Base-by-base conservation (phyloP, 2,888 invertebrate species). In the Venusia cambrica region DNA sequence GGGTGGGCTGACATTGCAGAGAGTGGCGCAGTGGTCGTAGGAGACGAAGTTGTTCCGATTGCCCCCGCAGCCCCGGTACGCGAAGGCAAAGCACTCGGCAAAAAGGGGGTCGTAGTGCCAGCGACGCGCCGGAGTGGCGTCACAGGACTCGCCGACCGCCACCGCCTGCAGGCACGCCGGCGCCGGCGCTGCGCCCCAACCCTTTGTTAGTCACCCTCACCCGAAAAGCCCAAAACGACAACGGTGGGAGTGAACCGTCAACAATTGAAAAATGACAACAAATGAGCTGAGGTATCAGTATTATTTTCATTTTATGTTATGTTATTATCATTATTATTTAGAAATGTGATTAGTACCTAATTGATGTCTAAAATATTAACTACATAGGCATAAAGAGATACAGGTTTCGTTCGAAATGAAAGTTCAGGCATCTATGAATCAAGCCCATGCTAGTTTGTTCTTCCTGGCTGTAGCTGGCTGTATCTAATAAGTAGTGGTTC, bases 61-160 rank as follows among this genome's bases (percentile, higher is more conserved):
- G 60, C 96, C 97, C 46, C 91, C 93, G 80, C 97, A 97, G 80
- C 97, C 97, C 49, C 91, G 90, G 87, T 93, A 97, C 62, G 92
- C 90, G 85, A 97, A 97, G 33, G 91, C 89, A 50, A 91, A 77
- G 78, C 97, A 97, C 61, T 90, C 91, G 51, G 89, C 91, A 51
- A 88, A 83, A 28, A 83, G 81, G 48, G 90, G 89, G 74, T 92
- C 91, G 76, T 91, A 95, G 88, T 91, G 91, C 91, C 92, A 96
- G 62, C 94, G 90, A 47, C 90, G 91, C 51, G 69, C 71, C 56
- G 76, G 63, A 56, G 33, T 34, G 30, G 11, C 46, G 8, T 26
- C 62, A 51, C 74, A 72, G 22, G 44, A 13, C 47, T 14, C 33
- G 6, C 83, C 75, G 45, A 48, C 39, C 45, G 54, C 49, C 59